phyloP scores from a whole-genome alignment of 2,113 vertebrate species.

The Brachypodius melanocephalos region DNA sequence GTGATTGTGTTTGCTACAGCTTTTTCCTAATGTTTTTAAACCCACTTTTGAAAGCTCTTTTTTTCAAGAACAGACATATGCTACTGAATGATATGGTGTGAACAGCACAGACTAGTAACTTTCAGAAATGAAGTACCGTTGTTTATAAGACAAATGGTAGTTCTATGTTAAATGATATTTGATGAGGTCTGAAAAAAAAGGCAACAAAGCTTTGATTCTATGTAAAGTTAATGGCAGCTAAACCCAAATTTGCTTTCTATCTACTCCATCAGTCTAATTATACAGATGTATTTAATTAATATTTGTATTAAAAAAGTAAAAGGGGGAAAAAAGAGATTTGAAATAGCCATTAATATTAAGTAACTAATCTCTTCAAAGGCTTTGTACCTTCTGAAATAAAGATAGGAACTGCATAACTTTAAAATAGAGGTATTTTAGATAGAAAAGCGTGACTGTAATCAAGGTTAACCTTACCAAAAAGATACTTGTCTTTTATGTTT shows the following conservation, averaged over 20 bases:
- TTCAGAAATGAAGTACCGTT: background rate
- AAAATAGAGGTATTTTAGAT: background rate
- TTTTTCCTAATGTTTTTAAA: background rate
- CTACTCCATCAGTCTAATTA: background rate
- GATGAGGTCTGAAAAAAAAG: background rate
- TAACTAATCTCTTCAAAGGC: background rate
- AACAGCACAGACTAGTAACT: background rate
- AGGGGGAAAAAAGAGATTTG: rapidly evolving
- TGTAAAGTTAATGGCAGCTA: background rate
- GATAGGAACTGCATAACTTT: background rate
- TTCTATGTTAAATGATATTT: background rate
- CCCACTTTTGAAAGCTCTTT: background rate
- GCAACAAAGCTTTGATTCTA: background rate
- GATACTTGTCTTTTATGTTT: background rate
- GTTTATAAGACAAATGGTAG: background rate
- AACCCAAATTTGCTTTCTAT: background rate
- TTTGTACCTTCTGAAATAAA: background rate
- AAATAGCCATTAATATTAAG: background rate
- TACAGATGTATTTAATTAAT: background rate
- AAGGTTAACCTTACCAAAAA: background rate
- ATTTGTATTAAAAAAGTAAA: background rate
- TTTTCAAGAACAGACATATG: background rate
- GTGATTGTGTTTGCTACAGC: background rate
- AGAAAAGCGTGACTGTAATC: background rate
- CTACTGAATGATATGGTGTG: background rate